A percentile compares a stretch with the other conserved stretches of the same genome.
Conservation (phyloP, 2,113 vertebrate species). For the Oryzias javanicus region DNA sequence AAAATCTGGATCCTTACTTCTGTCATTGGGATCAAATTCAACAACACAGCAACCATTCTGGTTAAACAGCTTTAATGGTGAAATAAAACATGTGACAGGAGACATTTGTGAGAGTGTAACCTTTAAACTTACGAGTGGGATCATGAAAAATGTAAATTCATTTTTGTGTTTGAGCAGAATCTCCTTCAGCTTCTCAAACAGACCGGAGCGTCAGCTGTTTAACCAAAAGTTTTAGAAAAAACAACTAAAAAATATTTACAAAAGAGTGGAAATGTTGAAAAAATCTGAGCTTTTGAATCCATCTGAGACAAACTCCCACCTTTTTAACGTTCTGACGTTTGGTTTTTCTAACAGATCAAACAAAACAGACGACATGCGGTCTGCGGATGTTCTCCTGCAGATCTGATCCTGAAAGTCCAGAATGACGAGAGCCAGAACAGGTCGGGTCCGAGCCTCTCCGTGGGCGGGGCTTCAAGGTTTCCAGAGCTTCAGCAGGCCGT, state of each 20-base stretch:
- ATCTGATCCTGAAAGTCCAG: background rate
- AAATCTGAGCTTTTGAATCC: background rate
- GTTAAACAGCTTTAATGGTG: slow-evolving; percentile 62
- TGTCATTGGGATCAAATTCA: background rate
- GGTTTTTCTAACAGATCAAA: too few species aligned
- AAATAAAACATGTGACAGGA: slow-evolving; percentile 3
- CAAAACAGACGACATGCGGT: too few species aligned
- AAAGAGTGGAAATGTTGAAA: slow-evolving; percentile 31
- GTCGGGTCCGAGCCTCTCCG: slow-evolving; percentile 3
- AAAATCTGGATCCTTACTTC: background rate
- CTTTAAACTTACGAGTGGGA: background rate
- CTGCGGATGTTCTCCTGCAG: background rate
- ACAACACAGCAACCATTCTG: slow-evolving; percentile 16
- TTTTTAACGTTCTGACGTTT: too few species aligned
- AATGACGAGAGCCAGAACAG: slow-evolving; percentile 7
- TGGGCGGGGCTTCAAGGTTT: slow-evolving; percentile 60
- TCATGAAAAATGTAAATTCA: background rate
- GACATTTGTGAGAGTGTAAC: background rate
- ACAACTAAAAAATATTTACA: slow-evolving; percentile 58
- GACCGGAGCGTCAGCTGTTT: slow-evolving; percentile 9
- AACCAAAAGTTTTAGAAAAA: slow-evolving; percentile 45
- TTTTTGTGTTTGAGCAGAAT: background rate
- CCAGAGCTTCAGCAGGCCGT: slow-evolving; percentile 87
- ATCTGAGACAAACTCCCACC: background rate
- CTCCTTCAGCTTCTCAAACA: background rate